Evolutionary conservation across 2,888 invertebrate genomes (phyloP).

Genomic region (Lasioglossum malachurum): DNA sequence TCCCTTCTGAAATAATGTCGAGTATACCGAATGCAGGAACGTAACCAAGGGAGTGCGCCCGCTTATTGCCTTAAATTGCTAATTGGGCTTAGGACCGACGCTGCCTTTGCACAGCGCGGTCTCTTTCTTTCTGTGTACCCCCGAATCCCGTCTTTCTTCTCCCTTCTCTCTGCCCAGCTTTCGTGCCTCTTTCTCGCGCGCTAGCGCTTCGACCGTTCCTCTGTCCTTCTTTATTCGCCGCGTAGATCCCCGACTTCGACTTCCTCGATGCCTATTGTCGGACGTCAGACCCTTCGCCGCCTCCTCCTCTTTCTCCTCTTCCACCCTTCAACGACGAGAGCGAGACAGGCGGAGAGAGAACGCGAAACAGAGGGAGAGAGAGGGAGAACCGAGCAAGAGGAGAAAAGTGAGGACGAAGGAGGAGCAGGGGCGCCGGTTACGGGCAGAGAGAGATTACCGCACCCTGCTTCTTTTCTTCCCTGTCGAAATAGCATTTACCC

Average conservation of each 20-base stretch:
- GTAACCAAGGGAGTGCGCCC: slow-evolving; percentile 68
- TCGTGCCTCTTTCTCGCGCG: background rate
- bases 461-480: slow-evolving; percentile 61
- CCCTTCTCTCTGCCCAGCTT: slow-evolving; percentile 18
- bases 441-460: slow-evolving; percentile 71
- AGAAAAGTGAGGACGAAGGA: slow-evolving; percentile 51
- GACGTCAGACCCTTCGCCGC: slow-evolving; percentile 64
- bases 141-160: slow-evolving; percentile 20
- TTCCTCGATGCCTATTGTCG: slow-evolving; percentile 74
- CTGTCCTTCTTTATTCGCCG: slow-evolving; percentile 50
- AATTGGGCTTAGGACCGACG: slow-evolving; percentile 78
- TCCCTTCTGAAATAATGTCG: slow-evolving; percentile 72
- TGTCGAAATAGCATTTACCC: slow-evolving; percentile 69
- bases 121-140: slow-evolving; percentile 46
- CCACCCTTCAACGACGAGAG: background rate
- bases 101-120: slow-evolving; percentile 71
- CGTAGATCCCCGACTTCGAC: slow-evolving; percentile 67
- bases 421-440: slow-evolving; percentile 44
- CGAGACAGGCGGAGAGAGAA: background rate
- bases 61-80: slow-evolving; percentile 83
- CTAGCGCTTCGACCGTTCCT: background rate
- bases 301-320: slow-evolving; percentile 24
- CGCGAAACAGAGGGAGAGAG: background rate
- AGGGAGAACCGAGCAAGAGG: slow-evolving; percentile 45
- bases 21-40: slow-evolving; percentile 65